Evolutionary conservation across 2,113 vertebrate genomes (phyloP).

Genomic region (Orycteropus afer): DNA sequence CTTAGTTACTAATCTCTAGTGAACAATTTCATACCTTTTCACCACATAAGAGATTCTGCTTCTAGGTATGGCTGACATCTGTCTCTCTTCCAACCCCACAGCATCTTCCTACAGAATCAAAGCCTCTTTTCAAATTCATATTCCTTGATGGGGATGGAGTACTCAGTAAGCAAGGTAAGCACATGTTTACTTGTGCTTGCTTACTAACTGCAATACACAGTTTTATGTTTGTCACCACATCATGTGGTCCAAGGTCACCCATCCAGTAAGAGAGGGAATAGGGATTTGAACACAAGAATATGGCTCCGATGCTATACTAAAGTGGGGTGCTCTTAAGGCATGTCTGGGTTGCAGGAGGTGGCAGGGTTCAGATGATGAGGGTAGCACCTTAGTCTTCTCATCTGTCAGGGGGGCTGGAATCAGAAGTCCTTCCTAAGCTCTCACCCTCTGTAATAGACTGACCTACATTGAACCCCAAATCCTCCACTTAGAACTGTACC

Average conservation of each 20-base stretch:
- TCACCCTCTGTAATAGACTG: neutral
- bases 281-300: neutral
- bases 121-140: neutral
- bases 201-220: too few species aligned
- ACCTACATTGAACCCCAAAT: neutral
- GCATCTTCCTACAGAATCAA: neutral
- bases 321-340: too few species aligned
- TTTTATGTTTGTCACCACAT: too few species aligned
- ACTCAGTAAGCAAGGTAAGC: too few species aligned
- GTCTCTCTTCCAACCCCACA: neutral
- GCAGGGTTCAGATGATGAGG: neutral
- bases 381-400: neutral
- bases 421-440: neutral
- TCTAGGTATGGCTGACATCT: neutral
- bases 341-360: neutral
- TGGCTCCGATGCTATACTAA: neutral
- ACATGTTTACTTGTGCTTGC: too few species aligned
- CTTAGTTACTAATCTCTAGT: neutral
- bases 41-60: neutral
- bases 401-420: neutral
- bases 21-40: neutral
- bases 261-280: neutral
- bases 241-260: neutral
- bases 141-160: too few species aligned
- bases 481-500: neutral